Base-by-base conservation (phyloP, 2,888 invertebrate genomes). In the Antheraea yamamai region DNA sequence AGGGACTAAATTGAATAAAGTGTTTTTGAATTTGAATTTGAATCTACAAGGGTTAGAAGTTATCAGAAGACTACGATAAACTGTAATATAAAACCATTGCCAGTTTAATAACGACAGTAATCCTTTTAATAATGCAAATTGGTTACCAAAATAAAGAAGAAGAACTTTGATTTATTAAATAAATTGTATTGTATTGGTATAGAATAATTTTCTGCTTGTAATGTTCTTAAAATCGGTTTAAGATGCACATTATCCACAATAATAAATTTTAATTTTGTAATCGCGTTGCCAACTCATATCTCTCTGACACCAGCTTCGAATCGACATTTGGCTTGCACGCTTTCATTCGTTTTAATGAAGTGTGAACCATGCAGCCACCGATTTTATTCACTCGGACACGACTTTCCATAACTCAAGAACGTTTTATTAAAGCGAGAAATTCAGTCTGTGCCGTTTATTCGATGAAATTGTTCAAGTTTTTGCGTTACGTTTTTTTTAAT, bases 341-440 rank as follows among this genome's bases (percentile, higher is more conserved):
- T 89, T 89, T 90, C 89, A 80, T 86, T 87, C 84, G 80, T 76
- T 74, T 78, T 87, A 89, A 88, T 86, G 84, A 82, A 83, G 86
- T 88, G 85, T 85, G 85, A 88, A 84, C 84, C 80, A 80, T 82
- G 80, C 76, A 79, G 83, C 84, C 84, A 85, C 86, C 80, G 86
- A 88, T 88, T 89, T 88, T 85, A 88, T 87, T 87, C 86, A 78
- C 74, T 72, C 30, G 72, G 71, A 72, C 74, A 71, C 74, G 23
- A 72, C 74, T 75, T 75, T 75, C 72, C 61, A 75, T 71, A 70
- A 47, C 61, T 23, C 70, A 39, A 70, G 39, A 70, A 70, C n/a
- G 70, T 70, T 70, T 70, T 6, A 70, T 70, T 74, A 51, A 61
- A 75, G 74, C 74, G 74, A 64, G 30, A 72, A 51, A 72, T 75